Evolutionary conservation across 2,113 vertebrate species (phyloP).

Genomic region (Gymnarchus niloticus): DNA sequence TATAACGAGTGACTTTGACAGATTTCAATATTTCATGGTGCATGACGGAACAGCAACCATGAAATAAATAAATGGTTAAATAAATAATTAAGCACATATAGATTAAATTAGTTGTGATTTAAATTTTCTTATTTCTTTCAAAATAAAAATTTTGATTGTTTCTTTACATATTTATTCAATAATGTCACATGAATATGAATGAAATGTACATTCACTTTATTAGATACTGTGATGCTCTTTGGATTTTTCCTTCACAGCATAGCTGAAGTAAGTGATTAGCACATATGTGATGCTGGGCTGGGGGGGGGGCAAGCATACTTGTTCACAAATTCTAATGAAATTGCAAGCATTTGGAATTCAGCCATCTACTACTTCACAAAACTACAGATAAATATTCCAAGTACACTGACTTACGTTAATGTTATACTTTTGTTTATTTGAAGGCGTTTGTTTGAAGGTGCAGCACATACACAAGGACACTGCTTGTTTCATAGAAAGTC

Average conservation of each 20-base stretch:
- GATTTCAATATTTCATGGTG: no score
- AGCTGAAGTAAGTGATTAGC: neutral
- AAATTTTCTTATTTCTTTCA: constrained; percentile 1
- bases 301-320: neutral
- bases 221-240: neutral
- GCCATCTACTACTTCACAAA: neutral
- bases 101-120: no score
- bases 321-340: neutral
- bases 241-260: neutral
- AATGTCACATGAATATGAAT: no score
- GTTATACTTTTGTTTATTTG: no score
- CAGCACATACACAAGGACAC: neutral
- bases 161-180: no score
- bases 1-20: no score
- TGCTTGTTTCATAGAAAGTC: neutral
- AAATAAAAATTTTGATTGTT: neutral
- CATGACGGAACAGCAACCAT: no score
- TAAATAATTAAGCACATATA: no score
- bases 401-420: neutral
- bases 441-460: no score
- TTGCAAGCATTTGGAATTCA: neutral
- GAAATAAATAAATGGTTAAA: no score
- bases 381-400: neutral
- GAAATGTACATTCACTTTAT: neutral
- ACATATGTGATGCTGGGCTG: neutral